These are phyloP conservation scores for Sminthopsis crassicaudata DNA, from an alignment of 2,113 vertebrate species.

Conservation along the genomic window DNA sequence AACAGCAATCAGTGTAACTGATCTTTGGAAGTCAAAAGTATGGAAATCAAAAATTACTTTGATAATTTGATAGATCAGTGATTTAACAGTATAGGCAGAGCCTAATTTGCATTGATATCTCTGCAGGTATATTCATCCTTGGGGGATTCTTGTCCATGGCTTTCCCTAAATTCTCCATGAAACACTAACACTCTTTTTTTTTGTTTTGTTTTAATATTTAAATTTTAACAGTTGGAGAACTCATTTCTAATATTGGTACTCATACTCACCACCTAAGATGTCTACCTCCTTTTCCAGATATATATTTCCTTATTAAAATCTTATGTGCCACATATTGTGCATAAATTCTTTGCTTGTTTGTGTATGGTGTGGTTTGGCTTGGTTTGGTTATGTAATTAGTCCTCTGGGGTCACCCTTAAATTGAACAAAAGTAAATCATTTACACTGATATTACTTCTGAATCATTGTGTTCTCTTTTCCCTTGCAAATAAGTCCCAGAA, in stretches of 20 bases:
- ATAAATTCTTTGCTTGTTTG: background rate
- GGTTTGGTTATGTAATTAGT: background rate
- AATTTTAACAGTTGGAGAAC: background rate
- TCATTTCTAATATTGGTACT: background rate
- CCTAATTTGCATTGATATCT: background rate
- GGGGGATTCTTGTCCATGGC: background rate
- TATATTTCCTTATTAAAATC: background rate
- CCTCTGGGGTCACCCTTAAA: background rate
- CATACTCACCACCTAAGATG: background rate
- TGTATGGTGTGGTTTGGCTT: background rate
- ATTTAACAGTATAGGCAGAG: background rate
- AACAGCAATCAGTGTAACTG: background rate
- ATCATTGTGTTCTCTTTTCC: background rate
- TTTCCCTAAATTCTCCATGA: background rate
- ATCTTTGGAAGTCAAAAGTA: background rate
- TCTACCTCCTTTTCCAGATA: background rate
- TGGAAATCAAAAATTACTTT: background rate
- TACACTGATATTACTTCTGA: background rate
- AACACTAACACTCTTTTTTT: background rate
- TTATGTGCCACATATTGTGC: background rate
- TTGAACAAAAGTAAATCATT: background rate
- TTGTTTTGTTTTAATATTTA: background rate
- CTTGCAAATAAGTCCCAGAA: background rate
- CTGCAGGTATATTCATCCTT: background rate
- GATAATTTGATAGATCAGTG: background rate